Conservation (phyloP, 92 coral and sea anemone genomes). For the Parazoanthus swiftii region DNA sequence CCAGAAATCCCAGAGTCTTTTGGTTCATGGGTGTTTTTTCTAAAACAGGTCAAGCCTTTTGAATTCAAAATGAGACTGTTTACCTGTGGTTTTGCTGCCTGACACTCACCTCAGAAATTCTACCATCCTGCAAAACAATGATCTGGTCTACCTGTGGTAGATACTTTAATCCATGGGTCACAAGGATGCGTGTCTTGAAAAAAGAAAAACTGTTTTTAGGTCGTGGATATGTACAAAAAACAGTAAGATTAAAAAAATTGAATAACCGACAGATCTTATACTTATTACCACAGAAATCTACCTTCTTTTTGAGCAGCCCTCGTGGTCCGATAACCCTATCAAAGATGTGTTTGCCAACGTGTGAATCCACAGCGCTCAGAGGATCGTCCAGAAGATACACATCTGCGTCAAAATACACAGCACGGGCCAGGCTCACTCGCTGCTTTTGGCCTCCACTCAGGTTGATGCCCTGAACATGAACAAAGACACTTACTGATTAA, state of each 20-base stretch:
- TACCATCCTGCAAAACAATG: constrained; percentile 78
- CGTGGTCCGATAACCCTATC: too few relatives aligned
- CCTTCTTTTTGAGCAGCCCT: not conserved
- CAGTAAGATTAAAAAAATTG: constrained; percentile 7
- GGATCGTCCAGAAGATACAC: too few relatives aligned
- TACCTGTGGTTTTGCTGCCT: constrained; percentile 15
- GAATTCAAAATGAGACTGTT: constrained; percentile 12
- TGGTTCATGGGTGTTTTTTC: constrained; percentile 17
- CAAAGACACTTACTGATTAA: not conserved
- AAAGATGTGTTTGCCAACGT: too few relatives aligned
- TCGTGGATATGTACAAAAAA: not conserved
- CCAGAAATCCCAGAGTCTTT: constrained; percentile 14
- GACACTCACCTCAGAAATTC: constrained; percentile 76
- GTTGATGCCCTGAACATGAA: not conserved
- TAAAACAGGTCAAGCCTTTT: constrained; percentile 14
- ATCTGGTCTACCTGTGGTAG: constrained; percentile 81
- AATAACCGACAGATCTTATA: constrained; percentile 9
- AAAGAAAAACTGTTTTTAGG: constrained; percentile 2
- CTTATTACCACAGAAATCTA: constrained; percentile 6
- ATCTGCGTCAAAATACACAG: too few relatives aligned
- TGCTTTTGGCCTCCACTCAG: too few relatives aligned
- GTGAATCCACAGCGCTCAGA: too few relatives aligned
- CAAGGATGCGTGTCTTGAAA: constrained; percentile 83
- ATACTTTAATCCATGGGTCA: constrained; percentile 79
- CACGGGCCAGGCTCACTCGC: too few relatives aligned